These are phyloP conservation scores for Leuctra nigra DNA, from an alignment of 2,888 invertebrate species.

Conservation along the genomic window DNA sequence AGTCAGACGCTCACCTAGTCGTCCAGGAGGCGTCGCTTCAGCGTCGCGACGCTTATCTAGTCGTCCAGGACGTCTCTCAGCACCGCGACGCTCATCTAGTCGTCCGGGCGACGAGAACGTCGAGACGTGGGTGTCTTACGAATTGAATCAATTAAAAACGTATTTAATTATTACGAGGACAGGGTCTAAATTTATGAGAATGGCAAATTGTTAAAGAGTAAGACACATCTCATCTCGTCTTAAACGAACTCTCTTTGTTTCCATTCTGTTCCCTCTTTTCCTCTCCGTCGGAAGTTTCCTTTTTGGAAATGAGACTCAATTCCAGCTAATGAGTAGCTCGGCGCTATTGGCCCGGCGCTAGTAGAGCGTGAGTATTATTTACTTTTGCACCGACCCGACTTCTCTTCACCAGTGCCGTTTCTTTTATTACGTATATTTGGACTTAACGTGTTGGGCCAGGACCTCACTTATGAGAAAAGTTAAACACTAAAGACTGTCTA, in stretches of 20 bases:
- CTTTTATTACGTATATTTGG: not conserved
- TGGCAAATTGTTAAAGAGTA: not conserved
- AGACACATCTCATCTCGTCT: constrained; percentile 5
- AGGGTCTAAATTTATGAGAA: constrained; percentile 2
- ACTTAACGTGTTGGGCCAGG: not conserved
- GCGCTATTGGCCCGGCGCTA: not conserved
- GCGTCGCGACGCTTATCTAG: no score
- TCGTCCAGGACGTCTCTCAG: no score
- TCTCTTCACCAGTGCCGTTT: not conserved
- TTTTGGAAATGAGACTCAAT: not conserved
- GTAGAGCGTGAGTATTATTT: not conserved
- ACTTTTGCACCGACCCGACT: not conserved
- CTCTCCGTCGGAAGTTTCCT: not conserved
- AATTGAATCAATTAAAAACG: constrained; percentile 17
- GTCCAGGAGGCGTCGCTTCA: no score
- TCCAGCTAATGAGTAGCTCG: not conserved
- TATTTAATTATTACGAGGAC: constrained; percentile 4
- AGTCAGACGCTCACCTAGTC: no score
- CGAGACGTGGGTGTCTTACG: no score
- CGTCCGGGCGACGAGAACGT: no score
- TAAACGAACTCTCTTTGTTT: not conserved
- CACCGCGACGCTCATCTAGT: no score
- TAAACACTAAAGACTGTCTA: constrained; percentile 1
- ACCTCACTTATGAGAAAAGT: not conserved
- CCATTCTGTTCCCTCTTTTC: not conserved